phyloP scores from a whole-genome alignment of 2,797 vertebrate species.

The Leuciscus waleckii region DNA sequence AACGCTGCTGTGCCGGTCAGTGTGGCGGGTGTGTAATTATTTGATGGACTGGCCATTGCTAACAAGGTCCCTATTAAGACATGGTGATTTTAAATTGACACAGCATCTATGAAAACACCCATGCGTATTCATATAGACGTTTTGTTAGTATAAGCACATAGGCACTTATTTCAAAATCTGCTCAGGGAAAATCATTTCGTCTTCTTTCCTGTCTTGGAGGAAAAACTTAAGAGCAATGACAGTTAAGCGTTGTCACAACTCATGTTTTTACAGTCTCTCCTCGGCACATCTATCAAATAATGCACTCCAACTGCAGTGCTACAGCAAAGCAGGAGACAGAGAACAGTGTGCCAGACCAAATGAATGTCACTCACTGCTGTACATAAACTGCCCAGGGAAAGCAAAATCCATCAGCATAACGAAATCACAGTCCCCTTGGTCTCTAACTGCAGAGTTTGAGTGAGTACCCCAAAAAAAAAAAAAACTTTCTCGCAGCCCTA shows the following conservation, averaged over 20 bases:
- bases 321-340: slow-evolving; percentile 33
- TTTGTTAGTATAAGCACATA: background rate
- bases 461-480: slow-evolving; percentile 32
- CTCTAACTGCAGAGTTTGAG: slow-evolving; percentile 25
- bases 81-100: background rate
- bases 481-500: slow-evolving; percentile 28
- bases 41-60: slow-evolving; percentile 24
- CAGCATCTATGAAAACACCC: background rate
- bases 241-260: slow-evolving; percentile 50
- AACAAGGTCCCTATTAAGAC: slow-evolving; percentile 12
- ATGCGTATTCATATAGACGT: background rate
- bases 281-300: slow-evolving; percentile 48
- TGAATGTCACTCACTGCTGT: slow-evolving; percentile 53
- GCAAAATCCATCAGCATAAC: slow-evolving; percentile 60
- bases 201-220: slow-evolving; percentile 28
- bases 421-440: slow-evolving; percentile 41
- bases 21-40: slow-evolving; percentile 53
- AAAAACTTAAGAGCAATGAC: slow-evolving; percentile 32
- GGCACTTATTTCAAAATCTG: background rate
- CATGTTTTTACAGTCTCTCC: slow-evolving; percentile 36
- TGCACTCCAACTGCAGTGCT: slow-evolving; percentile 34
- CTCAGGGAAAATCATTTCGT: background rate
- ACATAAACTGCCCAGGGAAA: slow-evolving; percentile 61
- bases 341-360: slow-evolving; percentile 48
- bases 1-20: slow-evolving; percentile 29